Evolutionary conservation across 2,113 vertebrate species (phyloP), one percentile per base, ranked within the genome.

Genomic region (Pao palembangensis): DNA sequence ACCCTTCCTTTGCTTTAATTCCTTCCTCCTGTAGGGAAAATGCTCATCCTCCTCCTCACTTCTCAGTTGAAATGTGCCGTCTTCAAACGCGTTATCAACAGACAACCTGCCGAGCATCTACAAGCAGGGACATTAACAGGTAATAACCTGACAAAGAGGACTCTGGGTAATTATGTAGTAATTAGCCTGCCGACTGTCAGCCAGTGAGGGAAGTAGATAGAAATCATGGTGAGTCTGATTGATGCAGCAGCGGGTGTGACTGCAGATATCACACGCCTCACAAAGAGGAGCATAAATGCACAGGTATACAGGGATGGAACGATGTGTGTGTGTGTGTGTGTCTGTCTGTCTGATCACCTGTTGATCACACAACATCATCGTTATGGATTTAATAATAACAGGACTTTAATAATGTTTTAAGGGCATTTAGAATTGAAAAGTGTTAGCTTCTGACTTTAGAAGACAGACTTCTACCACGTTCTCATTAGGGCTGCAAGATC

Each of bases 201-300:
- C 21, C 46, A 57, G 65, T 58, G 4, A 44, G 42, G 43, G 51
- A 55, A 15, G 14, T 28, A 8, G n/a, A 64, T 60, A 65, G 61
- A 75, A 63, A 58, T 60, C 66, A 65, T 69, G 64, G 63, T 46
- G 68, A 47, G 51, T 31, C 64, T 79, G 75, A 85, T 73, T 67
- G 78, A 83, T 77, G 68, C 69, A 51, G 51, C 10, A 20, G 52
- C 51, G 63, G 64, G 62, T 44, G 64, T 64, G 64, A 82, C 74
- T 80, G 68, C 18, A 38, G 34, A 38, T 12, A 12, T 38, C 28
- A 31, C 28, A 31, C 28, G 2, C 10, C 8, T 12, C 34, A 38
- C 8, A 8, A 38, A 38, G 11, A 38, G 34, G 34, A 38, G 34
- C 34, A 34, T 34, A 8, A 34, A 8, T 34, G 31, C 31, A 34